phyloP scores from a whole-genome alignment of 64 coral and sea anemone species.

The Montipora sp. region DNA sequence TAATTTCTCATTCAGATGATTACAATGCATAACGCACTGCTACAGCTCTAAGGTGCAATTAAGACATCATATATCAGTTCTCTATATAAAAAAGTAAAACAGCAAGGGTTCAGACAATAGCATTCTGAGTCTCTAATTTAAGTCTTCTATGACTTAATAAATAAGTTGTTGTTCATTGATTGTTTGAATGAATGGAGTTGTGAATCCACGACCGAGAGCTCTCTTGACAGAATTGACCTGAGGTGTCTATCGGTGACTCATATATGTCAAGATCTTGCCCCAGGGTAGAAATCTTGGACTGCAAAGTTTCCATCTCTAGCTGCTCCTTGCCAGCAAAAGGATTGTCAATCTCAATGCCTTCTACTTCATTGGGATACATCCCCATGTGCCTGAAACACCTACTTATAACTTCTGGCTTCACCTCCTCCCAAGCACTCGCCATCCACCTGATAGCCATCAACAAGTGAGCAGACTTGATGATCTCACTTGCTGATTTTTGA shows the following conservation, averaged over 20 bases:
- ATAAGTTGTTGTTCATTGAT: background rate
- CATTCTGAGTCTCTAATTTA: background rate
- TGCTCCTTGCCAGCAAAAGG: background rate
- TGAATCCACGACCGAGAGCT: background rate
- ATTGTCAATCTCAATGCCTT: too few species aligned
- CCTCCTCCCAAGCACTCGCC: slow-evolving; percentile 5
- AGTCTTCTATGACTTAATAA: slow-evolving; percentile 35
- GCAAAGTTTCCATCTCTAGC: background rate
- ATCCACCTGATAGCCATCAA: slow-evolving; percentile 37
- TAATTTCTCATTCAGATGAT: background rate
- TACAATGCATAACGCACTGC: slow-evolving; percentile 21
- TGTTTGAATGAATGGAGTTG: slow-evolving; percentile 23
- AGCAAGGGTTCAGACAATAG: background rate
- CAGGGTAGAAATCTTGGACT: background rate
- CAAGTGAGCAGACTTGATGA: slow-evolving; percentile 14
- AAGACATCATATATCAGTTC: background rate
- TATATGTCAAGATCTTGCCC: slow-evolving; percentile 1
- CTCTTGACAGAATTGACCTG: background rate
- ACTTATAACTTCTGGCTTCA: too few species aligned
- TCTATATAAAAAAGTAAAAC: too few species aligned
- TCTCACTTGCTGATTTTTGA: slow-evolving; percentile 27
- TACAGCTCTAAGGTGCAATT: slow-evolving; percentile 28
- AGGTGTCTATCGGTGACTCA: slow-evolving; percentile 9
- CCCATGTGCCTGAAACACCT: too few species aligned
- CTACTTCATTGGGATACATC: too few species aligned